A percentile compares a stretch with the other conserved stretches of the same genome.
phyloP scores from a whole-genome alignment of 2,113 vertebrate genomes.

The Carlito syrichta region DNA sequence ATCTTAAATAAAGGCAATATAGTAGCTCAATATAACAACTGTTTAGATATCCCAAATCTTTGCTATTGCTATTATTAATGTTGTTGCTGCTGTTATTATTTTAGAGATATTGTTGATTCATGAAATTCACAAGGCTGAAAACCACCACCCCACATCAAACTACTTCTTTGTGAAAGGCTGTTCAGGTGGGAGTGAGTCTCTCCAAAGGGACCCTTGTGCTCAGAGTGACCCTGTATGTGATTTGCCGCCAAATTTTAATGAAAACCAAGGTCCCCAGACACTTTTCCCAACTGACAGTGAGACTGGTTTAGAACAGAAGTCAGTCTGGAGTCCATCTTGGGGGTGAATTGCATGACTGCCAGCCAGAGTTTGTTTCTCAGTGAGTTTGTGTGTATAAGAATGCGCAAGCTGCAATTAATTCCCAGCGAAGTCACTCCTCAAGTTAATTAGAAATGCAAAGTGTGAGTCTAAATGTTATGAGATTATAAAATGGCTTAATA shows the following conservation, averaged over 20 bases:
- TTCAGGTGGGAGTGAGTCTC: neutral
- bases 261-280: slow-evolving; percentile 48
- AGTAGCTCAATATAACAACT: neutral
- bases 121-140: neutral
- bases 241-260: slow-evolving; percentile 52
- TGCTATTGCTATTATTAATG: no score
- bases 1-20: neutral
- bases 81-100: neutral
- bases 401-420: slow-evolving; percentile 65
- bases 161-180: neutral
- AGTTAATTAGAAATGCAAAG: slow-evolving; percentile 72
- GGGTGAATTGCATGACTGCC: slow-evolving; percentile 44
- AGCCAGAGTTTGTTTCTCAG: slow-evolving; percentile 52
- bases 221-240: neutral
- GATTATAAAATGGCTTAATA: slow-evolving; percentile 69
- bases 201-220: neutral
- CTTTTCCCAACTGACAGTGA: slow-evolving; percentile 30
- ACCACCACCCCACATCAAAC: neutral
- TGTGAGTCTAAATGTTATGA: slow-evolving; percentile 65
- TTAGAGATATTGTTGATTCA: neutral
- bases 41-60: neutral
- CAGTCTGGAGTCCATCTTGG: slow-evolving; percentile 21
- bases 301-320: slow-evolving; percentile 28
- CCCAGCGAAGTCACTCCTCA: slow-evolving; percentile 52
- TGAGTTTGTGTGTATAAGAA: slow-evolving; percentile 61